A percentile compares a stretch with the other conserved stretches of the same genome.
These are phyloP conservation scores for Montipora capitata DNA, from an alignment of 92 coral and sea anemone species.

Conservation along the genomic window DNA sequence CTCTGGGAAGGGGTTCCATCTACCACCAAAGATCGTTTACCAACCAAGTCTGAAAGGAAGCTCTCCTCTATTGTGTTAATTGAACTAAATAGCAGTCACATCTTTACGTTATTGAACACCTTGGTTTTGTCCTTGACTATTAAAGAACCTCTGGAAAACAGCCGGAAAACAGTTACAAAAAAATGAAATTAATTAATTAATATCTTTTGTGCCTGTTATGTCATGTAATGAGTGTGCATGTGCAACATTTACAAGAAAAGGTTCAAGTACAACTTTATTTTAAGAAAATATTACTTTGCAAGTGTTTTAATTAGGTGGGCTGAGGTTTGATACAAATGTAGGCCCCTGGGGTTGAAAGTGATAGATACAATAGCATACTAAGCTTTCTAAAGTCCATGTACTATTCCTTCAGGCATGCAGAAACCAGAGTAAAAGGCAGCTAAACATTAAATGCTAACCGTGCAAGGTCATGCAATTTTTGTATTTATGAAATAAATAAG, in stretches of 20 bases:
- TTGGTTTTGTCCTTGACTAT: neutral
- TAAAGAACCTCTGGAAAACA: neutral
- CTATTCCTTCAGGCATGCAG: neutral
- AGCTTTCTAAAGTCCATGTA: neutral
- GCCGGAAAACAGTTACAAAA: neutral
- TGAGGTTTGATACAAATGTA: neutral
- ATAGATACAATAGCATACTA: neutral
- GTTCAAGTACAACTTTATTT: neutral
- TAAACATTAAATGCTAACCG: neutral
- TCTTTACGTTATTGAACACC: neutral
- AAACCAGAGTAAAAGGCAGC: neutral
- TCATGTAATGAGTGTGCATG: neutral
- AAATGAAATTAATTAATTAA: neutral
- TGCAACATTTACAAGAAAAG: neutral
- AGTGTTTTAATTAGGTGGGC: neutral
- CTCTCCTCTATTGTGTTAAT: neutral
- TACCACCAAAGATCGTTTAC: neutral
- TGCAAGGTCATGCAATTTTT: neutral
- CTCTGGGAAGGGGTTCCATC: slow-evolving; percentile 3
- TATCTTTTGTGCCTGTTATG: neutral
- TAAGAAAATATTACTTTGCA: neutral
- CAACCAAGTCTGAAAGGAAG: neutral
- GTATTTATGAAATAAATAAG: neutral
- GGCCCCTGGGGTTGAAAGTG: neutral
- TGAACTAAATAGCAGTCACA: neutral